These are phyloP conservation scores for Unio delphinus DNA, from an alignment of 2,888 invertebrate species.

Conservation along the genomic window DNA sequence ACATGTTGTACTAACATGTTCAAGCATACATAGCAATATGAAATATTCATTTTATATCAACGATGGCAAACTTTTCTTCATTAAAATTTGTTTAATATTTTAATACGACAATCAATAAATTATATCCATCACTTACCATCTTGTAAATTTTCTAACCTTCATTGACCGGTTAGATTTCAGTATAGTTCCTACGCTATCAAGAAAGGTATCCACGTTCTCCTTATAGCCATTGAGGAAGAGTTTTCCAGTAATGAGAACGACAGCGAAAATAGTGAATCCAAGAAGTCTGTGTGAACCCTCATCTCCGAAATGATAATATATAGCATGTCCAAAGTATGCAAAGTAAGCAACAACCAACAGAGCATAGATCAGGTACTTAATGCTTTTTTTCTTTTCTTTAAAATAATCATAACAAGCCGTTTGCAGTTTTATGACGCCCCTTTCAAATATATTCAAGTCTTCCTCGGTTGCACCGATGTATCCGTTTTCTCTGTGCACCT, in stretches of 20 bases:
- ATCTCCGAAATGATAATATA: conserved; percentile 47
- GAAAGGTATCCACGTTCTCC: conserved; percentile 16
- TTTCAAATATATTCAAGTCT: too few species aligned
- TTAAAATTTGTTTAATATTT: too few species aligned
- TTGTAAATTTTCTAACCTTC: conserved; percentile 3
- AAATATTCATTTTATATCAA: too few species aligned
- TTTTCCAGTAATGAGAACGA: conserved; percentile 21
- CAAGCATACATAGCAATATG: too few species aligned
- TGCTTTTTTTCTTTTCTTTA: not conserved
- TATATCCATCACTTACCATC: conserved; percentile 16
- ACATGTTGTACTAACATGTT: too few species aligned
- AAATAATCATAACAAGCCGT: too few species aligned
- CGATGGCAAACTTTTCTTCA: too few species aligned
- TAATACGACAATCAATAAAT: too few species aligned
- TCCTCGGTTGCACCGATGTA: too few species aligned
- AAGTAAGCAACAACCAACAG: conserved; percentile 22
- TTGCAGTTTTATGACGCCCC: too few species aligned
- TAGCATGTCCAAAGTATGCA: conserved; percentile 34
- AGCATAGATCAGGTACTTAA: conserved; percentile 10
- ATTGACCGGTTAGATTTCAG: conserved; percentile 10
- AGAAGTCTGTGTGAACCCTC: conserved; percentile 48
- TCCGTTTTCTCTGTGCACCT: too few species aligned
- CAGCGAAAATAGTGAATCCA: conserved; percentile 38
- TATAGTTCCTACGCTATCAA: conserved; percentile 8
- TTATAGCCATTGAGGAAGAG: conserved; percentile 12